Evolutionary conservation across 2,113 vertebrate genomes (phyloP).

Genomic region (Labeo catla): DNA sequence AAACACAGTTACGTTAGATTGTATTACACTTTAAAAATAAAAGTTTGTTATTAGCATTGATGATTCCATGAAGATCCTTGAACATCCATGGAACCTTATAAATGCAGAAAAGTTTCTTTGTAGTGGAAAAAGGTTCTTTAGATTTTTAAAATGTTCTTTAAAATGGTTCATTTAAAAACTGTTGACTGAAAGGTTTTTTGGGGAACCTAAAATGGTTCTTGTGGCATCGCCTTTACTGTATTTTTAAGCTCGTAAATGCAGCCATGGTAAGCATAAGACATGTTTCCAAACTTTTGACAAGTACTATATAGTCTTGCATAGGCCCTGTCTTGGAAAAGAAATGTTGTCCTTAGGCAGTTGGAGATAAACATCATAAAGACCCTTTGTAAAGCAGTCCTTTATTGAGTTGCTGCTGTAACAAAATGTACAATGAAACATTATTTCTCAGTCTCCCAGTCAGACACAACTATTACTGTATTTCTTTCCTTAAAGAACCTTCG

Average conservation of each 20-base stretch:
- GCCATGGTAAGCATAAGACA: neutral
- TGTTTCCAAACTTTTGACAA: neutral
- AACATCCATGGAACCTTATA: too few species aligned
- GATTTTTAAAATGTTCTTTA: too few species aligned
- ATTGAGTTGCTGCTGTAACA: conserved; percentile 11
- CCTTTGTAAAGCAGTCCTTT: conserved; percentile 6
- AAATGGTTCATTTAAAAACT: too few species aligned
- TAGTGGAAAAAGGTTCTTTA: too few species aligned
- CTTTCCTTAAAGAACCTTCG: neutral
- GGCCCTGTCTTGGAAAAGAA: neutral
- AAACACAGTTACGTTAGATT: too few species aligned
- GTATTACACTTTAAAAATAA: too few species aligned
- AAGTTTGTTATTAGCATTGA: too few species aligned
- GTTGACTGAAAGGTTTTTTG: too few species aligned
- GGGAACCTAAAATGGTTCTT: too few species aligned
- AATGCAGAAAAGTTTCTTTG: too few species aligned
- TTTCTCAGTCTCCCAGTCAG: neutral
- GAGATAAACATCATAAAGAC: conserved; percentile 1
- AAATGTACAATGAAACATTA: neutral
- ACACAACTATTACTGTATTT: neutral
- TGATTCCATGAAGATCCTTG: too few species aligned
- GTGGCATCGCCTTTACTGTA: neutral
- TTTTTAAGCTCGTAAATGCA: neutral
- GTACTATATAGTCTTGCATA: neutral
- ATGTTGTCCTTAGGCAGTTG: neutral